phyloP scores from a whole-genome alignment of 2,888 invertebrate genomes.

The Parelbella ahira region DNA sequence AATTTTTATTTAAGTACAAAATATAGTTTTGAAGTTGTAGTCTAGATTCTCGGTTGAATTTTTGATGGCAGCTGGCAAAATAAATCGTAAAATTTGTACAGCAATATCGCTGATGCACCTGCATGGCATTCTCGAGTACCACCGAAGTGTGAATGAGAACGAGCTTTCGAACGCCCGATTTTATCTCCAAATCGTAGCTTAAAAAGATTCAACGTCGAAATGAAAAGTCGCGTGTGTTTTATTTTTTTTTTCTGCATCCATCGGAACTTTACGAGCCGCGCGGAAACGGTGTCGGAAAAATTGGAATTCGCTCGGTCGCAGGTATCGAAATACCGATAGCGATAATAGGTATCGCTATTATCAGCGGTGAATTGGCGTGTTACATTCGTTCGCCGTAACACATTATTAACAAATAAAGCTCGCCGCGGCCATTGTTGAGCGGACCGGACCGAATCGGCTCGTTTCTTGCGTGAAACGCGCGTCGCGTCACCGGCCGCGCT shows the following conservation, averaged over 20 bases:
- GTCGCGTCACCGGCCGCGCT: constrained; percentile 33
- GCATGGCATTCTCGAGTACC: constrained; percentile 4
- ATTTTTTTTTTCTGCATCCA: constrained; percentile 1
- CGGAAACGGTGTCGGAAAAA: constrained; percentile 12
- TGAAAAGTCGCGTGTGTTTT: background rate
- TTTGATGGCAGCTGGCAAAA: constrained; percentile 9
- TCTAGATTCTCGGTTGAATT: constrained; percentile 6
- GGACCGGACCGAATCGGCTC: constrained; percentile 53
- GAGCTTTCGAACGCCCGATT: background rate
- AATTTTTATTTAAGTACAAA: too few species aligned
- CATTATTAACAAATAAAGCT: constrained; percentile 71
- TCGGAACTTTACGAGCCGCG: constrained; percentile 1
- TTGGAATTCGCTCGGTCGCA: constrained; percentile 14
- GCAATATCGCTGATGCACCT: constrained; percentile 3
- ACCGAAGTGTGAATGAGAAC: constrained; percentile 4
- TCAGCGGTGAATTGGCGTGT: constrained; percentile 57
- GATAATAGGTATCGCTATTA: constrained; percentile 41
- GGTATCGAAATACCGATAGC: constrained; percentile 31
- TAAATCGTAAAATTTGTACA: constrained; percentile 13
- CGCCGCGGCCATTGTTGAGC: constrained; percentile 61
- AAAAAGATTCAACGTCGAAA: background rate
- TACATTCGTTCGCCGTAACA: constrained; percentile 63
- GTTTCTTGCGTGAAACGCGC: constrained; percentile 53
- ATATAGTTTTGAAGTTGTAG: background rate
- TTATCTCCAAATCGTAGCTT: constrained; percentile 1